These are phyloP conservation scores for Dryococelus australis DNA, from an alignment of 2,888 invertebrate species.

Conservation along the genomic window DNA sequence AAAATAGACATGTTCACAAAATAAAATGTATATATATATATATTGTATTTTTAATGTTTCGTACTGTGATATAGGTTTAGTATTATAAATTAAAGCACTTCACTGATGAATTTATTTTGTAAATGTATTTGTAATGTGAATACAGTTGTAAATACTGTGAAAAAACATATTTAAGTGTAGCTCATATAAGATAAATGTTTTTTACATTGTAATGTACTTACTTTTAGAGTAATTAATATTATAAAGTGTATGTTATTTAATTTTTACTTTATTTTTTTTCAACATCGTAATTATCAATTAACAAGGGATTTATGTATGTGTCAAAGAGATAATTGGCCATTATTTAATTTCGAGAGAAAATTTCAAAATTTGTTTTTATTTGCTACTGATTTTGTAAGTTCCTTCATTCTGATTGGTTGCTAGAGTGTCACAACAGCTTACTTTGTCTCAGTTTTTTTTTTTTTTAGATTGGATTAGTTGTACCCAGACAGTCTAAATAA, in stretches of 20 bases:
- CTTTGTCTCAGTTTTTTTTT: no score
- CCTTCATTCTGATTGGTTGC: not conserved
- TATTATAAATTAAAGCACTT: not conserved
- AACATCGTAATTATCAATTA: not conserved
- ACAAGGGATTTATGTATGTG: not conserved
- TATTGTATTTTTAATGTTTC: not conserved
- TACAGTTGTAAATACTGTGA: not conserved
- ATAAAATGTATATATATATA: no score
- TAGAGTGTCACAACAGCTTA: no score
- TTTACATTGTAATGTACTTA: not conserved
- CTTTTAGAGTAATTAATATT: not conserved
- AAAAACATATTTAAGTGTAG: not conserved
- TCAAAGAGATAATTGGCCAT: not conserved
- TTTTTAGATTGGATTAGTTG: not conserved
- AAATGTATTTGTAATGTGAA: not conserved
- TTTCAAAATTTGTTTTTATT: not conserved
- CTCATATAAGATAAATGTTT: not conserved
- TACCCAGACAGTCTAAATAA: not conserved
- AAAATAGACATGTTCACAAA: not conserved
- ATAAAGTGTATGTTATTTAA: not conserved
- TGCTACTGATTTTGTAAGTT: not conserved
- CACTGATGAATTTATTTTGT: not conserved
- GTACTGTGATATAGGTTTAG: not conserved
- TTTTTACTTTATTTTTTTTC: not conserved
- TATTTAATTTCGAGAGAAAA: not conserved